These are phyloP conservation scores for Monochamus alternatus DNA, from an alignment of 2,888 invertebrate species.

Conservation along the genomic window DNA sequence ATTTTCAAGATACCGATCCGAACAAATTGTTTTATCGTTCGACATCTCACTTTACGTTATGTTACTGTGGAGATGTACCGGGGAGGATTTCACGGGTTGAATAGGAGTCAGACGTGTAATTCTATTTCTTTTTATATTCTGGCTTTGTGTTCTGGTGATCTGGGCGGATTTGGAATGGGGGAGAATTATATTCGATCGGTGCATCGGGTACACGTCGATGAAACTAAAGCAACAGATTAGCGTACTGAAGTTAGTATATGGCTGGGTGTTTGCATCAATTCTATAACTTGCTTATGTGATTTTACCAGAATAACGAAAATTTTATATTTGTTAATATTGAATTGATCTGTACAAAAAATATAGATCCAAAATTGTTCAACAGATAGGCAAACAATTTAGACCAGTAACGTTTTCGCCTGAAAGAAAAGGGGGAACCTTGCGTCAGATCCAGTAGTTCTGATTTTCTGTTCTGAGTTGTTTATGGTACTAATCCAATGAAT, in stretches of 20 bases:
- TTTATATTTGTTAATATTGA: too few relatives aligned
- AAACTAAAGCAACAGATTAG: background rate
- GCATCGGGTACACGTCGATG: background rate
- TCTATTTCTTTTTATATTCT: slow-evolving; percentile 12
- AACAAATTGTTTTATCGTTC: slow-evolving; percentile 59
- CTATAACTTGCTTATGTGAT: too few relatives aligned
- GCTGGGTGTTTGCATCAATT: too few relatives aligned
- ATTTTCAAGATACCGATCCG: slow-evolving; percentile 51
- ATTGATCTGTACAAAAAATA: too few relatives aligned
- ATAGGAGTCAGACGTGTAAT: slow-evolving; percentile 8
- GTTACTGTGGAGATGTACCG: slow-evolving; percentile 14
- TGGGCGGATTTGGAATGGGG: background rate
- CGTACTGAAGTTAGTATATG: background rate
- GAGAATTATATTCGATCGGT: background rate
- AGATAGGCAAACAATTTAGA: too few relatives aligned
- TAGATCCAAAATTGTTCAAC: too few relatives aligned
- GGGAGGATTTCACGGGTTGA: slow-evolving; percentile 8
- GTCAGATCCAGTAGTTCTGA: too few relatives aligned
- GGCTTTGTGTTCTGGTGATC: slow-evolving; percentile 4
- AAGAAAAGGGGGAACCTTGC: too few relatives aligned
- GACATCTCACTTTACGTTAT: slow-evolving; percentile 45
- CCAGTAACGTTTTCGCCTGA: too few relatives aligned
- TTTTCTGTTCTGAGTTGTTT: too few relatives aligned
- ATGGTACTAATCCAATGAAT: too few relatives aligned
- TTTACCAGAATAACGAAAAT: too few relatives aligned